Conservation (phyloP, 2,888 invertebrate species). For the Sesia bembeciformis region DNA sequence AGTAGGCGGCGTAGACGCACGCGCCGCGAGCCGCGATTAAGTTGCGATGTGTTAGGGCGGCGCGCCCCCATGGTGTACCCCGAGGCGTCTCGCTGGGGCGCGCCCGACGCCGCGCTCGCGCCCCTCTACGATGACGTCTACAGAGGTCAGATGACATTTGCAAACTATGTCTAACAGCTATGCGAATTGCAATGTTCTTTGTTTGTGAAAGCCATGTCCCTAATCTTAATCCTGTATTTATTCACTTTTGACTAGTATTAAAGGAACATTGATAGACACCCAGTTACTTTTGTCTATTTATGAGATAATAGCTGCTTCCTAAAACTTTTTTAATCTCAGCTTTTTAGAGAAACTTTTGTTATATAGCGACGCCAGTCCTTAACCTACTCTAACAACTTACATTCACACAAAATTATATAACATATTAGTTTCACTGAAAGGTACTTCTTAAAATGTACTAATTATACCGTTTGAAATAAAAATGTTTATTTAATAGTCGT, state of each 20-base stretch:
- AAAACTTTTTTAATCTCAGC: too few relatives aligned
- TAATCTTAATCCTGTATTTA: not conserved
- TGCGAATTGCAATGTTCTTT: conserved; percentile 30
- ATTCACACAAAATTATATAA: too few relatives aligned
- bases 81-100: conserved; percentile 75
- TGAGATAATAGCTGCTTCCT: too few relatives aligned
- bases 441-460: too few relatives aligned
- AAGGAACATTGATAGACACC: too few relatives aligned
- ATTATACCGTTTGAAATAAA: too few relatives aligned
- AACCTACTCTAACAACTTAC: too few relatives aligned
- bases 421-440: too few relatives aligned
- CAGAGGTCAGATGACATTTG: conserved; percentile 73
- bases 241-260: not conserved
- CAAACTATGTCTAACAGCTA: conserved; percentile 11
- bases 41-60: conserved; percentile 47
- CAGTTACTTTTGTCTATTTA: too few relatives aligned
- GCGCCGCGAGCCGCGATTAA: conserved; percentile 23
- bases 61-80: conserved; percentile 76
- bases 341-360: too few relatives aligned
- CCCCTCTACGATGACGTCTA: conserved; percentile 79
- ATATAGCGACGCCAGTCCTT: too few relatives aligned
- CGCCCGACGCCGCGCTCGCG: conserved; percentile 76
- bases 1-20: conserved; percentile 57
- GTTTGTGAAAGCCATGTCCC: conserved; percentile 19
- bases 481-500: too few relatives aligned